phyloP scores from a whole-genome alignment of 2,797 vertebrate genomes.

The Nannoperca obscura region DNA sequence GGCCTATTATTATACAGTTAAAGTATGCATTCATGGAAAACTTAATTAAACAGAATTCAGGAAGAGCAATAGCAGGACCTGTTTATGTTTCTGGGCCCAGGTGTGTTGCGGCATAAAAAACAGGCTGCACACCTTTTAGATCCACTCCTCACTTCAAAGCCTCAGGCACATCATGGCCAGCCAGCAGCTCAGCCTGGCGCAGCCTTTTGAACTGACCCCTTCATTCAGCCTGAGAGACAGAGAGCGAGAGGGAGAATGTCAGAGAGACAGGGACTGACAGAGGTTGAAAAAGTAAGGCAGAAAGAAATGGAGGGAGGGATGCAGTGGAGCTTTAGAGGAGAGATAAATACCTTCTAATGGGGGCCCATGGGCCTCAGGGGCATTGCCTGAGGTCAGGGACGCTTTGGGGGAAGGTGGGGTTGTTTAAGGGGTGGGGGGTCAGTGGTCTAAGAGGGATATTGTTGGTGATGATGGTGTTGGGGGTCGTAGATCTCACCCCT shows the following conservation, averaged over 20 bases:
- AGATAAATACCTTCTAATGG: constrained; percentile 66
- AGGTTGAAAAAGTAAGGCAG: constrained; percentile 47
- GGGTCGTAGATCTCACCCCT: constrained; percentile 40
- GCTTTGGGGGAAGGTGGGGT: neutral
- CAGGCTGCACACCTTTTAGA: constrained; percentile 61
- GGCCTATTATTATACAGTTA: neutral
- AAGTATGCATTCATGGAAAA: constrained; percentile 12
- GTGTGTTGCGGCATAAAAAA: constrained; percentile 45
- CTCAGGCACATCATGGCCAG: constrained; percentile 57
- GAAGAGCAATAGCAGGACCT: neutral
- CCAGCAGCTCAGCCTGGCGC: constrained; percentile 67
- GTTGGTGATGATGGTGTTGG: neutral
- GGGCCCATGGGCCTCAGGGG: constrained; percentile 59
- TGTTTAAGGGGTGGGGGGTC: constrained; percentile 2
- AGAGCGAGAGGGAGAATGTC: constrained; percentile 55
- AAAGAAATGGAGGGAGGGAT: constrained; percentile 36
- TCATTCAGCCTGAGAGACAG: constrained; percentile 67
- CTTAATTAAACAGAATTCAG: constrained; percentile 3
- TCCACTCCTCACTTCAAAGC: constrained; percentile 77
- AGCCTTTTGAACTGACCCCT: constrained; percentile 80
- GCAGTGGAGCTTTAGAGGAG: constrained; percentile 28
- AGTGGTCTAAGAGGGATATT: constrained; percentile 34
- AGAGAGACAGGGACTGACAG: constrained; percentile 56
- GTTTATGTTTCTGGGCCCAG: constrained; percentile 25
- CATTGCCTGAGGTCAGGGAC: constrained; percentile 64